Evolutionary conservation across 2,113 vertebrate genomes (phyloP).

Genomic region (Zeus faber): DNA sequence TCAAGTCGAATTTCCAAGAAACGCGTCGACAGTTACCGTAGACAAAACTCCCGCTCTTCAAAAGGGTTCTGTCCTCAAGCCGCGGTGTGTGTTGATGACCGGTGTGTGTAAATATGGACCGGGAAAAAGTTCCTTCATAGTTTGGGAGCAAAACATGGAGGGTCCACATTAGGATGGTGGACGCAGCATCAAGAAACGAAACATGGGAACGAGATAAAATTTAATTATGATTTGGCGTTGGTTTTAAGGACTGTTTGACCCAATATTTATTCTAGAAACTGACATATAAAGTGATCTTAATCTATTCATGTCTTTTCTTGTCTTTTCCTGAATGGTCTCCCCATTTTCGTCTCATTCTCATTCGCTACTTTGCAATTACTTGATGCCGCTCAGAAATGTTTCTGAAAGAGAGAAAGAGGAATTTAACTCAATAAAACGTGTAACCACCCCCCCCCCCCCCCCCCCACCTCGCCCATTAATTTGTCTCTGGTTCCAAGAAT

Average conservation of each 20-base stretch:
- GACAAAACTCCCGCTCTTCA: too few relatives aligned
- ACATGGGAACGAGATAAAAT: neutral
- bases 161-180: constrained; percentile 41
- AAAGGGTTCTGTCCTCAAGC: too few relatives aligned
- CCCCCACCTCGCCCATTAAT: too few relatives aligned
- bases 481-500: too few relatives aligned
- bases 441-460: too few relatives aligned
- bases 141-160: too few relatives aligned
- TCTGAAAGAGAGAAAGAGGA: constrained; percentile 36
- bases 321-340: constrained; percentile 26
- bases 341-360: constrained; percentile 43
- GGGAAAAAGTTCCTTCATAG: too few relatives aligned
- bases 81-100: too few relatives aligned
- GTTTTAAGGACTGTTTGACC: constrained; percentile 13
- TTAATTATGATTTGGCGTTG: constrained; percentile 17
- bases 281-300: constrained; percentile 37
- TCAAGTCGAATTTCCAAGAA: too few relatives aligned
- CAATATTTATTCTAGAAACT: constrained; percentile 44
- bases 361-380: constrained; percentile 28
- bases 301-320: constrained; percentile 29
- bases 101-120: too few relatives aligned
- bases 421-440: constrained; percentile 35
- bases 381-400: constrained; percentile 35
- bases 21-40: too few relatives aligned
- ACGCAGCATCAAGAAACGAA: constrained; percentile 18